phyloP scores from a whole-genome alignment of 2,113 vertebrate species.

The Oryzias javanicus region DNA sequence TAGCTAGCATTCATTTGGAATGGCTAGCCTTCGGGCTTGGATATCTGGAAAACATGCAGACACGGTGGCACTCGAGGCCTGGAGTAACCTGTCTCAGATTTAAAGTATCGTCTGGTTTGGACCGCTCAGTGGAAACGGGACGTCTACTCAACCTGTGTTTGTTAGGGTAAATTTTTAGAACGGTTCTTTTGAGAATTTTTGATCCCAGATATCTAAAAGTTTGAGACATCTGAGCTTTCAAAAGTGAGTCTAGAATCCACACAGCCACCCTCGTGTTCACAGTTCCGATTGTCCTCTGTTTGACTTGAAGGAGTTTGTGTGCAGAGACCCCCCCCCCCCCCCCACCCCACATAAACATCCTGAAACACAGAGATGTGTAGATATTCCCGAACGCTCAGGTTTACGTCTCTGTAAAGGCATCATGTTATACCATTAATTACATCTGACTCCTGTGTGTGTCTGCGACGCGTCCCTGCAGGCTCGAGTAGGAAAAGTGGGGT shows the following conservation, averaged over 20 bases:
- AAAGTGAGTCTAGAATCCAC: conserved; percentile 11
- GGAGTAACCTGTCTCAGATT: too few relatives aligned
- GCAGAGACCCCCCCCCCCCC: conserved; percentile 20
- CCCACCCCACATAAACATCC: conserved; percentile 21
- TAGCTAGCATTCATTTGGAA: too few relatives aligned
- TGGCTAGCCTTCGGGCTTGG: too few relatives aligned
- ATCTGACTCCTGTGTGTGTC: conserved; percentile 51
- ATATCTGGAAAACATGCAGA: too few relatives aligned
- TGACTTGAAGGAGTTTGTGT: conserved; percentile 59
- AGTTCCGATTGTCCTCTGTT: conserved; percentile 20
- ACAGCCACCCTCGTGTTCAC: not conserved
- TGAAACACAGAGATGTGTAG: conserved; percentile 29
- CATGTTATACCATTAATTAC: conserved; percentile 66
- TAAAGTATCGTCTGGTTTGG: too few relatives aligned
- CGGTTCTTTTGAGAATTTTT: too few relatives aligned
- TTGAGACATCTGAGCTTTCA: too few relatives aligned
- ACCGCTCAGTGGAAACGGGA: too few relatives aligned
- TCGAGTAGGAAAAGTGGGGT: conserved; percentile 59
- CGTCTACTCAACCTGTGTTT: too few relatives aligned
- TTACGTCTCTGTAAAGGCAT: conserved; percentile 44
- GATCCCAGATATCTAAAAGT: too few relatives aligned
- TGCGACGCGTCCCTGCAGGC: conserved; percentile 42
- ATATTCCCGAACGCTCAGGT: conserved; percentile 17
- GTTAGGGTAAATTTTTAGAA: too few relatives aligned
- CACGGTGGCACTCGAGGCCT: too few relatives aligned